These are phyloP conservation scores for Margarornis squamiger DNA, from an alignment of 2,797 vertebrate species.

Conservation along the genomic window DNA sequence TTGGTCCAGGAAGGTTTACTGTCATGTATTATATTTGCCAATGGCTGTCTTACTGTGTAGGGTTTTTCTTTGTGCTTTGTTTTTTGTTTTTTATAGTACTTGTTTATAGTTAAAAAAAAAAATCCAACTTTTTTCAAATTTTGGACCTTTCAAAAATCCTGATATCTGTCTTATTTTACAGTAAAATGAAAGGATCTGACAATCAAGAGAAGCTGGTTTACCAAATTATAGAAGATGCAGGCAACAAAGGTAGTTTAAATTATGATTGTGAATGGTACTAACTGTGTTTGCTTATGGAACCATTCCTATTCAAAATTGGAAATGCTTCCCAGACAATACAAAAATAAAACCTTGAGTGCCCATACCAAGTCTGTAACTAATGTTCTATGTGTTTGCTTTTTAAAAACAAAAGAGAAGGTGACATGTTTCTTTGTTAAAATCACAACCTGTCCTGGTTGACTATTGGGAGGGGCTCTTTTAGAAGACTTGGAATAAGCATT, in stretches of 20 bases:
- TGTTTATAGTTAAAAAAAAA: neutral
- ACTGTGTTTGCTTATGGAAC: neutral
- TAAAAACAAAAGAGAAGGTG: neutral
- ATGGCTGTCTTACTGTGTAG: neutral
- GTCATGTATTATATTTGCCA: neutral
- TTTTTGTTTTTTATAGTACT: neutral
- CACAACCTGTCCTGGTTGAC: neutral
- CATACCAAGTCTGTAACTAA: neutral
- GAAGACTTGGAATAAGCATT: neutral
- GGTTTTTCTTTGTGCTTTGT: neutral
- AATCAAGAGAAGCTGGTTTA: slow-evolving; percentile 98
- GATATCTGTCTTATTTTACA: slow-evolving; percentile 56
- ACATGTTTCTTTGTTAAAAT: neutral
- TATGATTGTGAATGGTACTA: neutral
- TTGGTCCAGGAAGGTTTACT: neutral
- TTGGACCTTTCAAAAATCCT: neutral
- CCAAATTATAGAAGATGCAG: slow-evolving; percentile 96
- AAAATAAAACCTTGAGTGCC: neutral
- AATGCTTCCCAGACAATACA: neutral
- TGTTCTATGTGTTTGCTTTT: neutral
- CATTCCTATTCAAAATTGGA: neutral
- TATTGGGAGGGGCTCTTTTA: neutral
- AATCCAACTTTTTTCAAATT: neutral
- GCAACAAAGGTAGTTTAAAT: slow-evolving; percentile 89
- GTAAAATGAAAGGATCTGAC: slow-evolving; percentile 98